phyloP scores from a whole-genome alignment of 2,888 invertebrate genomes.

The Synanthedon tipuliformis region DNA sequence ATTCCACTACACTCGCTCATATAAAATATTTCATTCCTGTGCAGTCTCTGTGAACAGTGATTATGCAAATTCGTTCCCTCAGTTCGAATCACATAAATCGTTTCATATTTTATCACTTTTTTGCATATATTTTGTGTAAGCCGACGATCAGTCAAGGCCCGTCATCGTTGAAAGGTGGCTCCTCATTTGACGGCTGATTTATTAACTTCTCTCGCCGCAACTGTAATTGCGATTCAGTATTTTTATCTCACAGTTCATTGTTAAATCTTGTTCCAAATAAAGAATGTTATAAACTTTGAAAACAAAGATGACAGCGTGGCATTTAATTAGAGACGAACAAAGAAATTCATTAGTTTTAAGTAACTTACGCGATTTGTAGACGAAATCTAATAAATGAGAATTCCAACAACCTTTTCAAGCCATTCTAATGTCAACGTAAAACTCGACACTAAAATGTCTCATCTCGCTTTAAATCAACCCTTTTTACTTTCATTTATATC shows the following conservation, averaged over 20 bases:
- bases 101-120: slow-evolving; percentile 58
- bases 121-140: slow-evolving; percentile 50
- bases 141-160: slow-evolving; percentile 43
- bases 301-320: background rate
- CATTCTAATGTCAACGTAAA: background rate
- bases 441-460: background rate
- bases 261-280: background rate
- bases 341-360: background rate
- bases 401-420: background rate
- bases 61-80: slow-evolving; percentile 51
- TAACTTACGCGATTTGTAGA: background rate
- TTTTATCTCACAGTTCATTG: background rate
- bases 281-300: background rate
- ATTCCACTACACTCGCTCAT: background rate
- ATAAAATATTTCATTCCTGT: slow-evolving; percentile 36
- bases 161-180: slow-evolving; percentile 26
- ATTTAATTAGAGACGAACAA: background rate
- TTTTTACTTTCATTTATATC: background rate
- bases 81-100: slow-evolving; percentile 54
- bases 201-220: slow-evolving; percentile 12
- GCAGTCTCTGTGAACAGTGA: slow-evolving; percentile 37
- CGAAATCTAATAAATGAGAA: slow-evolving; percentile 1
- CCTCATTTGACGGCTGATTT: slow-evolving; percentile 37
- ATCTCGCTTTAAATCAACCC: background rate
- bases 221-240: background rate